These are phyloP conservation scores for Enteromius radiatus DNA, from an alignment of 2,797 vertebrate genomes.

Conservation along the genomic window DNA sequence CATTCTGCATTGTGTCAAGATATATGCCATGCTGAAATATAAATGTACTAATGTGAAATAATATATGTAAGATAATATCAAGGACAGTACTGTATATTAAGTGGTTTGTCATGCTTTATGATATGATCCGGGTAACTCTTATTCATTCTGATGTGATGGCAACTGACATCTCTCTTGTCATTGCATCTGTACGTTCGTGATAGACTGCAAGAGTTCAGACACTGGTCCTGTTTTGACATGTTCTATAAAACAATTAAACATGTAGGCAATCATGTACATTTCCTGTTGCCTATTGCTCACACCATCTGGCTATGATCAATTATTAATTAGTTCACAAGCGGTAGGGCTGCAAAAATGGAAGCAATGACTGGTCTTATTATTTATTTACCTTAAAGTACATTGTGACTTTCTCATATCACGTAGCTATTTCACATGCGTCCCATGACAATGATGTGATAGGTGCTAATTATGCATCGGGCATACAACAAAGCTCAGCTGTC, in stretches of 20 bases:
- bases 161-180: constrained; percentile 50
- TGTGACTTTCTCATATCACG: constrained; percentile 55
- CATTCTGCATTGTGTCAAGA: constrained; percentile 58
- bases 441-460: constrained; percentile 35
- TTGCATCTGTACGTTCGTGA: constrained; percentile 50
- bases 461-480: constrained; percentile 10
- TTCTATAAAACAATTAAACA: constrained; percentile 88
- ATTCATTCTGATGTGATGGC: constrained; percentile 43
- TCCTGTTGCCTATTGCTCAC: constrained; percentile 80
- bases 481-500: not conserved
- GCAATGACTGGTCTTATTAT: constrained; percentile 76
- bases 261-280: constrained; percentile 82
- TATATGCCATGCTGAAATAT: constrained; percentile 57
- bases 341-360: constrained; percentile 65
- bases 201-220: constrained; percentile 70
- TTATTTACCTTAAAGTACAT: constrained; percentile 81
- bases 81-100: constrained; percentile 50
- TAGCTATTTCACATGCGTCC: constrained; percentile 63
- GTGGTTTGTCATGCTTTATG: constrained; percentile 63
- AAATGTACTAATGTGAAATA: constrained; percentile 62
- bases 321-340: constrained; percentile 80
- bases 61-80: constrained; percentile 51
- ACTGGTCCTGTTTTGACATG: constrained; percentile 81
- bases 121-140: constrained; percentile 42
- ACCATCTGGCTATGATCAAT: constrained; percentile 85